Conservation (phyloP, 1,140 invertebrate species). For the Diachasmimorpha longicaudata region DNA sequence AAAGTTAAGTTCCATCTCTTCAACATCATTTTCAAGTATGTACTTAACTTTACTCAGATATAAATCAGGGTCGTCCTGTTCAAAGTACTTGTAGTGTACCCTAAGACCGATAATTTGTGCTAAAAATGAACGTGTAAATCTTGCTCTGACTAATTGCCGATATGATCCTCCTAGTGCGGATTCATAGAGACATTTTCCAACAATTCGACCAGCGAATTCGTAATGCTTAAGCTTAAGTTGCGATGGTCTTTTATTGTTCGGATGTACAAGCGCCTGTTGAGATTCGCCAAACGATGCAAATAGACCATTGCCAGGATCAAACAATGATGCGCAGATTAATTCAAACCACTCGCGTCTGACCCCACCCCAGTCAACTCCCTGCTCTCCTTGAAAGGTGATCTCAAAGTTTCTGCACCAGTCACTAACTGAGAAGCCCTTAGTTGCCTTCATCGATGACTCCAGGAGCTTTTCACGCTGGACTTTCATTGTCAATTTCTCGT, state of each 20-base stretch:
- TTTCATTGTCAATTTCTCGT: conserved; percentile 83
- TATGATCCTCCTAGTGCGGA: conserved; percentile 87
- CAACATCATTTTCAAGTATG: conserved; percentile 88
- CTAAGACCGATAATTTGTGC: conserved; percentile 92
- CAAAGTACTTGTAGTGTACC: conserved; percentile 96
- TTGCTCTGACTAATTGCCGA: conserved; percentile 85
- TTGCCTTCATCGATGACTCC: conserved; percentile 82
- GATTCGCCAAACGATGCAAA: conserved; percentile 88
- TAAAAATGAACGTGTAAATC: conserved; percentile 91
- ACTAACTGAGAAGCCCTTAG: conserved; percentile 77
- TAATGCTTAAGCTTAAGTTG: conserved; percentile 87
- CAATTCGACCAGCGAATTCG: conserved; percentile 92
- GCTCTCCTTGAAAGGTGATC: conserved; percentile 88
- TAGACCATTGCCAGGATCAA: conserved; percentile 82
- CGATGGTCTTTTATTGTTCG: conserved; percentile 77
- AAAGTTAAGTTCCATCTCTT: conserved; percentile 85
- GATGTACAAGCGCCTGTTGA: conserved; percentile 86
- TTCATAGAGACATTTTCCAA: conserved; percentile 94
- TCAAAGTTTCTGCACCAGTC: conserved; percentile 96
- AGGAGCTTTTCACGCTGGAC: conserved; percentile 81
- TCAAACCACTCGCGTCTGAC: conserved; percentile 94
- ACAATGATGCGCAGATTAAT: conserved; percentile 82
- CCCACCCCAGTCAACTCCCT: conserved; percentile 94
- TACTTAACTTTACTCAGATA: conserved; percentile 92
- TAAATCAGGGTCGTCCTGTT: conserved; percentile 93